A percentile compares a stretch with the other conserved stretches of the same genome.
Evolutionary conservation across 1,140 invertebrate species (phyloP).

Genomic region (Bathynomus jamesi): DNA sequence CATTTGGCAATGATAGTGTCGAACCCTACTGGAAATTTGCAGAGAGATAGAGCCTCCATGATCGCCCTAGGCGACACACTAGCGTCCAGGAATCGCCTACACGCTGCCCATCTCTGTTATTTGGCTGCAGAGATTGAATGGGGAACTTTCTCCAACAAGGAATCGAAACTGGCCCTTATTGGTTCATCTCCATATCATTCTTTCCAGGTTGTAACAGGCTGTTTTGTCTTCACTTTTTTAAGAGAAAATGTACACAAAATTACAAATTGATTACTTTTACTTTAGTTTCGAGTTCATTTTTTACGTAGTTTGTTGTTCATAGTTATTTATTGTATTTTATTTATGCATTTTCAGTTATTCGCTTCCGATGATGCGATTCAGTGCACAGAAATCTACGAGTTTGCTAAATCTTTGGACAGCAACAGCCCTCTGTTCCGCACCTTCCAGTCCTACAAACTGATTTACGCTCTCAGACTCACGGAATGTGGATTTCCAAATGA

Average conservation of each 20-base stretch:
- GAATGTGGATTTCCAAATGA: slow-evolving; percentile 45
- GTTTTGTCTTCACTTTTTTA: too few relatives aligned
- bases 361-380: slow-evolving; percentile 76
- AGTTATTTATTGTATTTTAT: neutral
- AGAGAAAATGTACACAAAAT: too few relatives aligned
- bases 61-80: slow-evolving; percentile 61
- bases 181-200: slow-evolving; percentile 53
- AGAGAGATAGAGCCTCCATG: slow-evolving; percentile 74
- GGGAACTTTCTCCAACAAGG: slow-evolving; percentile 52
- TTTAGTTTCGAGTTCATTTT: too few relatives aligned
- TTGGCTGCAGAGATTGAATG: slow-evolving; percentile 75
- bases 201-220: too few relatives aligned
- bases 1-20: slow-evolving; percentile 90
- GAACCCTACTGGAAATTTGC: slow-evolving; percentile 68
- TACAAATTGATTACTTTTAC: too few relatives aligned
- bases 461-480: slow-evolving; percentile 22
- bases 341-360: slow-evolving; percentile 50
- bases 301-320: too few relatives aligned
- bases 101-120: slow-evolving; percentile 90
- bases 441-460: slow-evolving; percentile 39
- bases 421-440: slow-evolving; percentile 57
- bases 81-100: slow-evolving; percentile 53
- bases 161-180: slow-evolving; percentile 65
- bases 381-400: slow-evolving; percentile 91
- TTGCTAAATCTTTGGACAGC: slow-evolving; percentile 64